Base-by-base conservation (phyloP, 2,113 vertebrate genomes). In the Pantherophis guttatus region DNA sequence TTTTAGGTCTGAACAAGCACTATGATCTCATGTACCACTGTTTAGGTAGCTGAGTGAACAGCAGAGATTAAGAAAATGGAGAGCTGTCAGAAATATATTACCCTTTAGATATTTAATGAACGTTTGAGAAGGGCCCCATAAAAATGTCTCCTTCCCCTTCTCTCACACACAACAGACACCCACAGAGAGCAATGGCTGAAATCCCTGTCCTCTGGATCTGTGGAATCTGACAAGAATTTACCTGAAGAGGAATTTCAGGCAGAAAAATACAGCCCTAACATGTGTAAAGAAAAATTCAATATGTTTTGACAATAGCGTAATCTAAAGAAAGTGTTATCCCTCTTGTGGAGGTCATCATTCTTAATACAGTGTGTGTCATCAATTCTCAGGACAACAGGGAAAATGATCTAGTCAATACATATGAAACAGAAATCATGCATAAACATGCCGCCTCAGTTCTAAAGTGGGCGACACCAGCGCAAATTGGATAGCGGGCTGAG, bases 401-500 rank as follows among this genome's bases (percentile, higher is more conserved):
- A 98, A 99, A 98, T 98, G 98, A 99, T 99, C 98, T 97, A 98
- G 98, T 98, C 98, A 98, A 99, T 99, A 99, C 99, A 99, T 99
- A 99, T 99, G 98, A 99, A 99, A 99, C 98, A 99, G 98, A 98
- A 98, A 97, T 98, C 98, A 99, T 99, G 99, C 98, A 99, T 99
- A 99, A 99, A 99, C 99, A 99, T 99, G 98, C 98, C 97, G 97
- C 97, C 97, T 98, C 95, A 90, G 48, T 98, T 97, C 96, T 97
- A 98, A 98, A 98, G 97, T 98, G 98, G 98, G 98, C 98, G 98
- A 98, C 98, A 98, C 97, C 96, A 97, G 98, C 98, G 98, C 98
- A 99, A 99, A 99, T 99, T 99, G 98, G 98, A 98, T 98, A 98
- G 98, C 99, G 97, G 96, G 98, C 97, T 97, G 98, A 98, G 98